Evolutionary conservation across 92 coral and sea anemone genomes (phyloP).

Genomic region (Heteractis magnifica): DNA sequence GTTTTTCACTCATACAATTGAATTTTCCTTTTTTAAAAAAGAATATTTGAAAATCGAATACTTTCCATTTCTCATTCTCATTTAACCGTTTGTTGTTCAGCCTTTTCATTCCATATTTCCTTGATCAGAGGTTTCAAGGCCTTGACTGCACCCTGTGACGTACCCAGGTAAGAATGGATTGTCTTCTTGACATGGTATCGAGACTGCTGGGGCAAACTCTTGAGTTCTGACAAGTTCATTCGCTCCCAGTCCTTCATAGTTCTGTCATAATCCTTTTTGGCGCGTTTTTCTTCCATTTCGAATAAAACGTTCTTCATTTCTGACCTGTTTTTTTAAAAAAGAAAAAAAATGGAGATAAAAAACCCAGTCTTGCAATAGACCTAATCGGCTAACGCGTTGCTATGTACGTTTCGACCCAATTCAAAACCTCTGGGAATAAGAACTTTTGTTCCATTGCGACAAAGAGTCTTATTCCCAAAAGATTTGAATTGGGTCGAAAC

Average conservation of each 20-base stretch:
- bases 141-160: slow-evolving; percentile 78
- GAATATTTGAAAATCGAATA: neutral
- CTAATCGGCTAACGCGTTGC: too few relatives aligned
- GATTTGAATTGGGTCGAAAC: too few relatives aligned
- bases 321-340: slow-evolving; percentile 31
- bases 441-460: too few relatives aligned
- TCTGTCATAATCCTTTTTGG: slow-evolving; percentile 74
- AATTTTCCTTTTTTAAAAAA: neutral
- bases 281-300: slow-evolving; percentile 63
- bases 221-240: slow-evolving; percentile 85
- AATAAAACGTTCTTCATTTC: slow-evolving; percentile 62
- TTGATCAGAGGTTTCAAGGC: slow-evolving; percentile 85
- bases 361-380: too few relatives aligned
- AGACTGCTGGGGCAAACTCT: slow-evolving; percentile 77
- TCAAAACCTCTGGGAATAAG: too few relatives aligned
- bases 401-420: too few relatives aligned
- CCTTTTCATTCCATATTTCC: slow-evolving; percentile 53
- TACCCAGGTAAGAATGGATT: slow-evolving; percentile 86
- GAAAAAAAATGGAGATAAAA: neutral
- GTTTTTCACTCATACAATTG: neutral
- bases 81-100: slow-evolving; percentile 32
- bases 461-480: too few relatives aligned
- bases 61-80: neutral
- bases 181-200: slow-evolving; percentile 87
- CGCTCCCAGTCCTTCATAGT: slow-evolving; percentile 91